phyloP scores from a whole-genome alignment of 2,888 invertebrate genomes.

The Resseliella maxima region DNA sequence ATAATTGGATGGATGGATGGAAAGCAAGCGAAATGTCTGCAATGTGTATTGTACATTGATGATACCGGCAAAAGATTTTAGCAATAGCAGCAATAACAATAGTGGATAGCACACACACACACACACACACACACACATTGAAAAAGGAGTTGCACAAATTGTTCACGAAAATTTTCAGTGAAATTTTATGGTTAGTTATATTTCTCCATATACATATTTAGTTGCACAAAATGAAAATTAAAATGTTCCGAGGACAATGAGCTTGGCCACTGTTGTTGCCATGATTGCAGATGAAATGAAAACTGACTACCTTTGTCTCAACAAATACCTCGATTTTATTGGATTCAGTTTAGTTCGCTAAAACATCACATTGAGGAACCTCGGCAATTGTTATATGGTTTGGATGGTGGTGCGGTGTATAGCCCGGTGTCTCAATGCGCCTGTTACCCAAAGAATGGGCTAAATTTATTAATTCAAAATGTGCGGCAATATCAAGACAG shows the following conservation, averaged over 20 bases:
- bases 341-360: not conserved
- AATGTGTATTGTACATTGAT: not conserved
- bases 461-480: constrained; percentile 44
- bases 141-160: not conserved
- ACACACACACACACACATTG: too few species aligned
- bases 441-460: not conserved
- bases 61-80: not conserved
- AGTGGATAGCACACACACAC: not conserved
- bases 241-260: constrained; percentile 27
- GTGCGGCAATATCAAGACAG: not conserved
- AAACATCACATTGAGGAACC: not conserved
- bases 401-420: not conserved
- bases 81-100: not conserved
- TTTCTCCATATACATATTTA: not conserved
- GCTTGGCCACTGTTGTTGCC: constrained; percentile 4
- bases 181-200: not conserved
- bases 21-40: not conserved
- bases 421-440: too few species aligned
- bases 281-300: constrained; percentile 18
- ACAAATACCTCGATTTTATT: not conserved
- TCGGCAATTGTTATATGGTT: not conserved
- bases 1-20: constrained; percentile 16
- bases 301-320: constrained; percentile 17
- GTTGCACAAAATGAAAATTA: constrained; percentile 43
- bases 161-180: not conserved